Percentiles rank a stretch among this genome's conserved stretches.
These are phyloP conservation scores for Gonioctena quinquepunctata DNA, from an alignment of 1,140 invertebrate genomes.

Conservation along the genomic window DNA sequence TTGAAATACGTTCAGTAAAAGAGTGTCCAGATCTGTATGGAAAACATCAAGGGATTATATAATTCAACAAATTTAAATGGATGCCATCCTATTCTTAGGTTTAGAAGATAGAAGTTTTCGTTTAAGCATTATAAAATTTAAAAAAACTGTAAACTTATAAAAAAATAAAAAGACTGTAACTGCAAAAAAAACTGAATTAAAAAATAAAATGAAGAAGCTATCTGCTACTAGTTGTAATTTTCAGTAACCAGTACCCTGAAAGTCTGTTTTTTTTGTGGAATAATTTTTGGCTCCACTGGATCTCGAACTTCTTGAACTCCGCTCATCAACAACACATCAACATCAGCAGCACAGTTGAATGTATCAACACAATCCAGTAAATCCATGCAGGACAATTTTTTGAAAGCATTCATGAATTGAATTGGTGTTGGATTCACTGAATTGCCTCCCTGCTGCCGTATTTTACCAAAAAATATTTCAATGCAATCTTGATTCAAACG, in stretches of 20 bases:
- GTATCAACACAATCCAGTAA: background rate
- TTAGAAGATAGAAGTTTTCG: too few species aligned
- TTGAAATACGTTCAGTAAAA: too few species aligned
- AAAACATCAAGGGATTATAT: too few species aligned
- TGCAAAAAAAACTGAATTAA: too few species aligned
- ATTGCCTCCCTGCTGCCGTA: background rate
- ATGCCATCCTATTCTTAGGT: too few species aligned
- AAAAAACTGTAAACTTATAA: too few species aligned
- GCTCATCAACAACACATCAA: background rate
- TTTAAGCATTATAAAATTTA: too few species aligned
- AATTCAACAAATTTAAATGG: too few species aligned
- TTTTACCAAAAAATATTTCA: constrained; percentile 31
- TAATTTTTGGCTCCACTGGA: background rate
- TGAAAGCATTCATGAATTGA: background rate
- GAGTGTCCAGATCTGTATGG: too few species aligned
- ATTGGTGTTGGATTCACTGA: background rate
- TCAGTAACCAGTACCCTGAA: background rate
- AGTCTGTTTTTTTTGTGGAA: background rate
- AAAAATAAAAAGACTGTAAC: too few species aligned
- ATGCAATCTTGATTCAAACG: constrained; percentile 30
- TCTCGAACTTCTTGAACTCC: background rate
- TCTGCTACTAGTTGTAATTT: too few species aligned
- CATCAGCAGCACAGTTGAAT: background rate
- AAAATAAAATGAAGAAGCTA: too few species aligned
- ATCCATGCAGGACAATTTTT: background rate